Evolutionary conservation across 2,888 invertebrate species (phyloP).

Genomic region (Cantharis rustica): DNA sequence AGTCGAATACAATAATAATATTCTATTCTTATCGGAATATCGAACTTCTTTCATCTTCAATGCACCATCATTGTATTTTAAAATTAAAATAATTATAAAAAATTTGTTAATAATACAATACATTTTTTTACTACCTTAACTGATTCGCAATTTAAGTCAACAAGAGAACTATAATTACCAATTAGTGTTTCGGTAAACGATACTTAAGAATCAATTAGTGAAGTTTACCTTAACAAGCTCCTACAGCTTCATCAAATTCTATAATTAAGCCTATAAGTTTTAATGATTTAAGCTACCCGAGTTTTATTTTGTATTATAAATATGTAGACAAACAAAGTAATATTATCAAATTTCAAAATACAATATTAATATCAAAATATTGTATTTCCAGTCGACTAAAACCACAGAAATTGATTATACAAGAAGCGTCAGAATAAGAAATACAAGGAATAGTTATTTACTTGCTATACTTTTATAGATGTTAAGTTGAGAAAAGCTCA

Average conservation of each 20-base stretch:
- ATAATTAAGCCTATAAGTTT: not conserved
- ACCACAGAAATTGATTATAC: too few species aligned
- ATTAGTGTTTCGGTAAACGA: not conserved
- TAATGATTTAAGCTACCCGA: not conserved
- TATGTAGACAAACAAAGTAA: not conserved
- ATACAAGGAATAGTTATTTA: too few species aligned
- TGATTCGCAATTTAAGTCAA: not conserved
- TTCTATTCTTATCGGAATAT: not conserved
- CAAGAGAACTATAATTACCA: not conserved
- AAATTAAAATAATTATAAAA: not conserved
- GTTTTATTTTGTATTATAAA: not conserved
- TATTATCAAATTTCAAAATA: not conserved
- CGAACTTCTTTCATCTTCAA: not conserved
- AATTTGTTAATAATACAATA: not conserved
- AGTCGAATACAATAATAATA: not conserved
- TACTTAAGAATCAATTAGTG: not conserved
- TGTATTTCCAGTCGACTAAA: too few species aligned
- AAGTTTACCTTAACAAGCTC: not conserved
- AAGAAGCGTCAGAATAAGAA: too few species aligned
- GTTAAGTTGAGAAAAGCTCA: too few species aligned
- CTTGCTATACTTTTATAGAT: too few species aligned
- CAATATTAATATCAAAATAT: not conserved
- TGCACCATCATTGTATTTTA: not conserved
- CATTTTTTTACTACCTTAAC: not conserved
- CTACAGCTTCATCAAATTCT: not conserved